Percentiles rank a stretch among this genome's conserved stretches.
These are phyloP conservation scores for Spilarctia lutea DNA, from an alignment of 2,888 invertebrate genomes.

Conservation along the genomic window DNA sequence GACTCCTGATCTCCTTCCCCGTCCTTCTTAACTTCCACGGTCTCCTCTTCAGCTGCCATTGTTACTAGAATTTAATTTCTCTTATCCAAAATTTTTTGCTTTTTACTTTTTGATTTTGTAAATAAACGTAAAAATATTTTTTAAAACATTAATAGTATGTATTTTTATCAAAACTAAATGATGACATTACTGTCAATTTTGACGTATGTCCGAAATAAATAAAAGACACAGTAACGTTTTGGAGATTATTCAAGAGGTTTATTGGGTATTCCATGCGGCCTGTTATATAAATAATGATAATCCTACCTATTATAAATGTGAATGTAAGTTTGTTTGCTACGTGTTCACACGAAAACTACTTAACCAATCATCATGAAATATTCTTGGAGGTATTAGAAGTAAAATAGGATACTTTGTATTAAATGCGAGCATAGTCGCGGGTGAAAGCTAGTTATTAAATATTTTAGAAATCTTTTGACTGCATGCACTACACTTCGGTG, in stretches of 20 bases:
- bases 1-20: constrained; percentile 59
- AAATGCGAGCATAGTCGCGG: no score
- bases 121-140: constrained; percentile 20
- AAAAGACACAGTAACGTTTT: not conserved
- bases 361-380: no score
- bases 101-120: constrained; percentile 30
- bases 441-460: no score
- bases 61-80: constrained; percentile 55
- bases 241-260: not conserved
- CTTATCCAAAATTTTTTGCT: constrained; percentile 17
- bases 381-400: no score
- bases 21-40: constrained; percentile 19
- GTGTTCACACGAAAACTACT: no score
- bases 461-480: no score
- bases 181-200: constrained; percentile 13
- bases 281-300: no score
- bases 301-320: no score
- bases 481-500: no score
- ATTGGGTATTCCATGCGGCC: not conserved
- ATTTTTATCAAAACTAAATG: constrained; percentile 16
- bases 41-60: constrained; percentile 10
- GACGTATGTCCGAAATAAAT: not conserved
- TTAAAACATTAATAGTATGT: constrained; percentile 22
- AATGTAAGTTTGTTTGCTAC: no score
- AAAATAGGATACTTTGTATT: no score